These are phyloP conservation scores for Rhagologus leucostigma DNA, from an alignment of 2,113 vertebrate genomes.

Conservation along the genomic window DNA sequence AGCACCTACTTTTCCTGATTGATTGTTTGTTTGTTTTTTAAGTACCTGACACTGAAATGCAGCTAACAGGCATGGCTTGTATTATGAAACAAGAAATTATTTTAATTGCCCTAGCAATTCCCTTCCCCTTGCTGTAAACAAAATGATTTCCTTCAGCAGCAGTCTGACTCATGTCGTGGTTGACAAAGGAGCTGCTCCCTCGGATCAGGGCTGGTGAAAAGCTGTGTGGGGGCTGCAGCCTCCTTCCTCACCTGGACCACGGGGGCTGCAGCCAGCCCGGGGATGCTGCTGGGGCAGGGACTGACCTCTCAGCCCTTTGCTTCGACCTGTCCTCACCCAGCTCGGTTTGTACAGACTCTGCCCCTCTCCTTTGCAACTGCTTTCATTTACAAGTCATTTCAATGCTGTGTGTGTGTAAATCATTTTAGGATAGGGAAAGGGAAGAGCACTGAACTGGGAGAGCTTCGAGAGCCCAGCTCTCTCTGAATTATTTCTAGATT, in stretches of 20 bases:
- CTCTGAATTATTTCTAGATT: background rate
- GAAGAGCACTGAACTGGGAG: background rate
- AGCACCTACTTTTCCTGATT: background rate
- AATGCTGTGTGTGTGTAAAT: background rate
- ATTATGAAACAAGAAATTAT: slow-evolving; percentile 59
- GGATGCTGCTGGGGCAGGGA: background rate
- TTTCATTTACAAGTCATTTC: background rate
- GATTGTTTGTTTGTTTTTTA: slow-evolving; percentile 29
- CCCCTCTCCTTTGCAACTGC: background rate
- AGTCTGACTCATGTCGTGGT: background rate
- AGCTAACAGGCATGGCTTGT: background rate
- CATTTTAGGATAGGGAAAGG: background rate
- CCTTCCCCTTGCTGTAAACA: slow-evolving; percentile 24
- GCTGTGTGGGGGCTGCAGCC: background rate
- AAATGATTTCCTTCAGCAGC: background rate
- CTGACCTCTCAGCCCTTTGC: background rate
- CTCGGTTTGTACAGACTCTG: background rate
- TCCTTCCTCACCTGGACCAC: background rate
- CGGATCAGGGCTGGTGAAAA: background rate
- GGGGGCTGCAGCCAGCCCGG: background rate
- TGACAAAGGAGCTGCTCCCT: background rate
- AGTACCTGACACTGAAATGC: slow-evolving; percentile 32
- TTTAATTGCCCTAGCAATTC: slow-evolving; percentile 58
- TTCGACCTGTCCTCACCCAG: background rate
- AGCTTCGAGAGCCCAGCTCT: background rate